These are phyloP conservation scores for Steinernema khuongi DNA, from an alignment of 1,140 invertebrate genomes.

Conservation along the genomic window DNA sequence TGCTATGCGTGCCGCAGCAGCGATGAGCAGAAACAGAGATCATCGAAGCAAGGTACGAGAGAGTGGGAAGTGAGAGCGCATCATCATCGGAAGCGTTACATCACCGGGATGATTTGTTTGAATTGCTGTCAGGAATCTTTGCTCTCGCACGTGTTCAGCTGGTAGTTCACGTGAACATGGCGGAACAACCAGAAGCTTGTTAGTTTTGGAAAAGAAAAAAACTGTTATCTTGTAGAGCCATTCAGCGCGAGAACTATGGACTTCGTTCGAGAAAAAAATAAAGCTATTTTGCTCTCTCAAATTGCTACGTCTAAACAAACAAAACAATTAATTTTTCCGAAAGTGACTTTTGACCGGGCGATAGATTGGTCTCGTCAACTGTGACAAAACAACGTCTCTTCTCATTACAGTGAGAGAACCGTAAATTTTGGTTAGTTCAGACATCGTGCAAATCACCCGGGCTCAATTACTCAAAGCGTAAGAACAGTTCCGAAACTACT, in stretches of 20 bases:
- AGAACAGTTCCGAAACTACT: no score
- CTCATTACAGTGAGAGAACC: background rate
- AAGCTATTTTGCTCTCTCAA: no score
- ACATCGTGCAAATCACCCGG: no score
- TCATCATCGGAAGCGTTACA: background rate
- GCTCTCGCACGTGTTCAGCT: background rate
- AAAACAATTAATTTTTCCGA: no score
- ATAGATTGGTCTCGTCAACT: background rate
- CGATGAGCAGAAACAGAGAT: background rate
- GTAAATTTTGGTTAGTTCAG: no score
- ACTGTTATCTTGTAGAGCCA: no score
- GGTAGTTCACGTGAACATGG: conserved; percentile 1
- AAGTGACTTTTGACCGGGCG: no score
- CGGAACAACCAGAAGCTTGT: background rate
- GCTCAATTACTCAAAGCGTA: no score
- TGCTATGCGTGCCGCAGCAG: no score
- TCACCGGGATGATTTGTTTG: background rate
- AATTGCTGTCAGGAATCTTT: conserved; percentile 11
- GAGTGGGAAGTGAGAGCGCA: background rate
- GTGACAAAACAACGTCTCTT: background rate
- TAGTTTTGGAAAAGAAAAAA: background rate
- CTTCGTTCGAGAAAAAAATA: no score
- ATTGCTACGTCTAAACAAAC: no score
- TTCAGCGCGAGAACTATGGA: no score
- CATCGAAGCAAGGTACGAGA: background rate